phyloP scores from a whole-genome alignment of 2,888 invertebrate species.

The Rhingia campestris region DNA sequence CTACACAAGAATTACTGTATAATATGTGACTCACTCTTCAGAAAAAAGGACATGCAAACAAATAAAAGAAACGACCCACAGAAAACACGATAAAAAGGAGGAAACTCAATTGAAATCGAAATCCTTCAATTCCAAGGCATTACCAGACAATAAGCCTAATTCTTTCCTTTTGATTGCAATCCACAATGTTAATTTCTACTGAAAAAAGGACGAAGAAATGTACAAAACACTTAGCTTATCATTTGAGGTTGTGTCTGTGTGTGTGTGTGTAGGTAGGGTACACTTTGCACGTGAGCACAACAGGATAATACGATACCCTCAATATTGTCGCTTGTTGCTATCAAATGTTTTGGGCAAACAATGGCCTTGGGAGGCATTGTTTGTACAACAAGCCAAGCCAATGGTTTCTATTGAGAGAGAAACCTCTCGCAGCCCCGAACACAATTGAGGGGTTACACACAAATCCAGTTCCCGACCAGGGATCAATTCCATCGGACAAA shows the following conservation, averaged over 20 bases:
- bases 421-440: constrained; percentile 43
- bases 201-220: constrained; percentile 22
- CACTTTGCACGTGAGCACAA: constrained; percentile 13
- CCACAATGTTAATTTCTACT: constrained; percentile 65
- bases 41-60: constrained; percentile 47
- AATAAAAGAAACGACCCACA: constrained; percentile 23
- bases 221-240: constrained; percentile 46
- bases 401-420: constrained; percentile 60
- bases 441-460: constrained; percentile 74
- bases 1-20: constrained; percentile 11
- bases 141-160: constrained; percentile 75
- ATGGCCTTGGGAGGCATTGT: constrained; percentile 74
- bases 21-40: constrained; percentile 40
- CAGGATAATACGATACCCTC: constrained; percentile 52
- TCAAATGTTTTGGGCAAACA: constrained; percentile 70
- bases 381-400: constrained; percentile 75
- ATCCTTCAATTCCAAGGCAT: constrained; percentile 48
- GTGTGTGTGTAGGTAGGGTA: neutral
- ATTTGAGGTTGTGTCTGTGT: constrained; percentile 11
- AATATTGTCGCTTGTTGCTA: constrained; percentile 61
- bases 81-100: constrained; percentile 14
- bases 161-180: constrained; percentile 43
- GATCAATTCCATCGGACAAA: constrained; percentile 70
- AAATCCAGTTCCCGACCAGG: constrained; percentile 58
- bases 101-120: constrained; percentile 50